Conservation (phyloP, 1,140 invertebrate genomes). For the Hylaeus volcanicus region DNA sequence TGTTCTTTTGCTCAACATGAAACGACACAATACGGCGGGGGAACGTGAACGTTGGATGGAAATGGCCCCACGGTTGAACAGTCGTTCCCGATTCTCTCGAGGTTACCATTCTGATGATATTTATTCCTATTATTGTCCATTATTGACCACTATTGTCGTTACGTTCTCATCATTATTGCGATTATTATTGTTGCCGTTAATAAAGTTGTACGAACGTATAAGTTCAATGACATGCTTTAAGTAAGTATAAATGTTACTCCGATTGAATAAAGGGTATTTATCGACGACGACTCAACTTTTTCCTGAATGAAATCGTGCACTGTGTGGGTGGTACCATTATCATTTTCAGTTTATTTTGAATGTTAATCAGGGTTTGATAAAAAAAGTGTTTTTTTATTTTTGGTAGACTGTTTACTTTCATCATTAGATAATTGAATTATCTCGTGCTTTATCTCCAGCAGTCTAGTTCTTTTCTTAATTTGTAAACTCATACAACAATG, state of each 20-base stretch:
- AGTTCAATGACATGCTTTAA: conserved; percentile 80
- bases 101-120: conserved; percentile 33
- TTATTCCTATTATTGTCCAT: conserved; percentile 59
- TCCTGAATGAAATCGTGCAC: not conserved
- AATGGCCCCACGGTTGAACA: not conserved
- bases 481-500: no score
- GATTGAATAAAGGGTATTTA: conserved; percentile 82
- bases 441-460: no score
- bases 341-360: no score
- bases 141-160: conserved; percentile 67
- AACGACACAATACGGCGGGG: not conserved
- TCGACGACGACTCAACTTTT: conserved; percentile 70
- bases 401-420: no score
- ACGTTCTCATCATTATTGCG: conserved; percentile 73
- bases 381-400: no score
- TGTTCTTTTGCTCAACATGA: conserved; percentile 49
- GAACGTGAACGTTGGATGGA: not conserved
- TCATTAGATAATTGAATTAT: no score
- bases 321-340: no score
- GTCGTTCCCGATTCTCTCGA: not conserved
- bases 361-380: no score
- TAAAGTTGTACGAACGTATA: conserved; percentile 79
- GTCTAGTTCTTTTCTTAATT: no score
- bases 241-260: conserved; percentile 81
- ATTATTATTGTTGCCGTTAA: conserved; percentile 79